These are phyloP conservation scores for Archaeoteleia sp. DNA, from an alignment of 2,888 invertebrate genomes.

Conservation along the genomic window DNA sequence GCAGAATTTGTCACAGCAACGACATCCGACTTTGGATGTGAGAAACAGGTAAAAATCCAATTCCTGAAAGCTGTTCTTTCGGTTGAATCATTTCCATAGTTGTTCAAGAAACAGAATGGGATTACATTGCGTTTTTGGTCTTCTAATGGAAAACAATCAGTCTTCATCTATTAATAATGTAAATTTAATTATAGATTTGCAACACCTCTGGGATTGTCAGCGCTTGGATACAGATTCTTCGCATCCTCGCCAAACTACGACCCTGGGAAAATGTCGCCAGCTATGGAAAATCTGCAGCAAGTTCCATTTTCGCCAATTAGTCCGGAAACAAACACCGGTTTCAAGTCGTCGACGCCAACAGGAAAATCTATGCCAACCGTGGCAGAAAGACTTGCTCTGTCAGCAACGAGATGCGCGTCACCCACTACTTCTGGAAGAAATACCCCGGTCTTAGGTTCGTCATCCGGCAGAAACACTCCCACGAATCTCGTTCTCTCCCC, in stretches of 20 bases:
- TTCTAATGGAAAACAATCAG: no score
- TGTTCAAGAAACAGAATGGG: no score
- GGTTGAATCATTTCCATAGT: no score
- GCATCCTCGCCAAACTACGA: slow-evolving; percentile 66
- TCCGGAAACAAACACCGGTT: slow-evolving; percentile 58
- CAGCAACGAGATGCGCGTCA: slow-evolving; percentile 52
- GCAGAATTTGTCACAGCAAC: slow-evolving; percentile 55
- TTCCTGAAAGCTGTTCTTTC: no score
- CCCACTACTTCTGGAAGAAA: slow-evolving; percentile 55
- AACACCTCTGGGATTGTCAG: slow-evolving; percentile 65
- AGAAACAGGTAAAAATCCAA: slow-evolving; percentile 67
- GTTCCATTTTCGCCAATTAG: slow-evolving; percentile 69
- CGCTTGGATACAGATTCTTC: slow-evolving; percentile 70
- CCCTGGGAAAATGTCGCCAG: slow-evolving; percentile 56
- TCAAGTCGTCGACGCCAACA: slow-evolving; percentile 66
- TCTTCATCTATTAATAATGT: slow-evolving; percentile 8
- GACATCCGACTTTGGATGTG: slow-evolving; percentile 60
- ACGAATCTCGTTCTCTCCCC: slow-evolving; percentile 77
- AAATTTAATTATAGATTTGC: no score
- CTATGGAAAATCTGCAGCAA: slow-evolving; percentile 57
- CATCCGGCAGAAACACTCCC: slow-evolving; percentile 64
- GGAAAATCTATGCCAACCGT: slow-evolving; percentile 62
- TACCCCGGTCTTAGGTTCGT: slow-evolving; percentile 54
- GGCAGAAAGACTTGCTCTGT: slow-evolving; percentile 63
- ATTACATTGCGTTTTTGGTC: no score